Base-by-base conservation (phyloP, 2,113 vertebrate genomes). In the Anoplopoma fimbria region DNA sequence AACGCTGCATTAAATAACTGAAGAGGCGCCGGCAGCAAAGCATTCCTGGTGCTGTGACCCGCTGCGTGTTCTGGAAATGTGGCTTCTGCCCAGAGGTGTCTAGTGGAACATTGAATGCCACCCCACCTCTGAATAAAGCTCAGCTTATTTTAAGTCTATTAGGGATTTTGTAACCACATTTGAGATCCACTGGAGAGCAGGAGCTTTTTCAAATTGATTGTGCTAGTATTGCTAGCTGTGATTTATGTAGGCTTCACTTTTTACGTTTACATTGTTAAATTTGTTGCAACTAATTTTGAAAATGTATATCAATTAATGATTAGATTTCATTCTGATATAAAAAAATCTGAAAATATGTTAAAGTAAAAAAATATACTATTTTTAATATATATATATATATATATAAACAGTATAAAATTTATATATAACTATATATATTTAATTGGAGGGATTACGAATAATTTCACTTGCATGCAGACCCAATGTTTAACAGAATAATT, bases 1-100 rank as follows among this genome's bases (percentile, higher is more conserved):
- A 78, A 64, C 76, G 45, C 85, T 74, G 89, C 89, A 92, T 95
- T 91, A 93, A 91, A 93, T 91, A 89, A 94, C 83, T 76, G 82
- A 75, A 47, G 19, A 53, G 67, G 75, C 7, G 1, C 77, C 71
- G 38, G 55, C 73, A 72, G 61, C 62, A 17, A 45, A 75, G 69
- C 79, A 62, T 65, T 81, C 45, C 71, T 57, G 1, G 19, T 70
- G 63, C 72, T 79, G 51, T 85, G 34, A 73, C 65, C 49, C 12
- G 14, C 10, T 33, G 76, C 7, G 10, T 42, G 77, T 85, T 91
- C 89, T 88, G 80, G 82, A 88, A 89, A 78, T 31, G 53, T 42
- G 53, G 53, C 68, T 31, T 9, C 42, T 34, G 80, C 23, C 17
- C 31, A 42, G 9, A 51, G 40, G 64, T 55, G 5, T 23, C 29